Evolutionary conservation across 1,140 invertebrate genomes (phyloP).

Genomic region (Carposina sasakii): DNA sequence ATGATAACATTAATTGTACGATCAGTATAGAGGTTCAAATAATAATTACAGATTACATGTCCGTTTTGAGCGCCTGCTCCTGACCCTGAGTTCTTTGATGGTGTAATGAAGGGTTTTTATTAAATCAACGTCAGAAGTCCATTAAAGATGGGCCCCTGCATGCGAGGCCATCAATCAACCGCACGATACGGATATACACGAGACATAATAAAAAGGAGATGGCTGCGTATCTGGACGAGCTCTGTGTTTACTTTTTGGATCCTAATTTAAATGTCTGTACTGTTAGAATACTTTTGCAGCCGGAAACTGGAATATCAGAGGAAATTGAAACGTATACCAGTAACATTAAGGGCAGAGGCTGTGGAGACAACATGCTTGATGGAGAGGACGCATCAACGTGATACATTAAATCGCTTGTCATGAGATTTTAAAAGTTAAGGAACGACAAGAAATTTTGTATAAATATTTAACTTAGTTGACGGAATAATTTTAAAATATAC

Average conservation of each 20-base stretch:
- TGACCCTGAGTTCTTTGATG: slow-evolving; percentile 49
- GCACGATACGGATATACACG: slow-evolving; percentile 43
- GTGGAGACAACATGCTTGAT: no score
- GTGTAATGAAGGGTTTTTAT: slow-evolving; percentile 68
- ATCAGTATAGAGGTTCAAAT: slow-evolving; percentile 24
- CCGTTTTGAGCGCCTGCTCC: slow-evolving; percentile 27
- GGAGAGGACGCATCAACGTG: no score
- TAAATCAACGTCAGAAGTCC: slow-evolving; percentile 68
- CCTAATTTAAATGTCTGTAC: slow-evolving; percentile 26
- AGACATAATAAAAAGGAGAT: slow-evolving; percentile 36
- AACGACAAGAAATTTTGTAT: no score
- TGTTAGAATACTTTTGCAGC: no score
- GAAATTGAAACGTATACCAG: no score
- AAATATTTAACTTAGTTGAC: no score
- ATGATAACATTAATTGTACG: slow-evolving; percentile 24
- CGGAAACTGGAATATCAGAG: no score
- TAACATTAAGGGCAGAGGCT: no score
- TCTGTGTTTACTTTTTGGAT: slow-evolving; percentile 29
- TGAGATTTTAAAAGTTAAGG: no score
- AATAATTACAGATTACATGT: slow-evolving; percentile 45
- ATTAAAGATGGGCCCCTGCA: slow-evolving; percentile 50
- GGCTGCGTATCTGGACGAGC: slow-evolving; percentile 22
- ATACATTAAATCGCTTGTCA: no score
- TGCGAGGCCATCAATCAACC: slow-evolving; percentile 53
- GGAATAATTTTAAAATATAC: no score